phyloP scores from a whole-genome alignment of 2,888 invertebrate species.

The Caenorhabditis sp. region DNA sequence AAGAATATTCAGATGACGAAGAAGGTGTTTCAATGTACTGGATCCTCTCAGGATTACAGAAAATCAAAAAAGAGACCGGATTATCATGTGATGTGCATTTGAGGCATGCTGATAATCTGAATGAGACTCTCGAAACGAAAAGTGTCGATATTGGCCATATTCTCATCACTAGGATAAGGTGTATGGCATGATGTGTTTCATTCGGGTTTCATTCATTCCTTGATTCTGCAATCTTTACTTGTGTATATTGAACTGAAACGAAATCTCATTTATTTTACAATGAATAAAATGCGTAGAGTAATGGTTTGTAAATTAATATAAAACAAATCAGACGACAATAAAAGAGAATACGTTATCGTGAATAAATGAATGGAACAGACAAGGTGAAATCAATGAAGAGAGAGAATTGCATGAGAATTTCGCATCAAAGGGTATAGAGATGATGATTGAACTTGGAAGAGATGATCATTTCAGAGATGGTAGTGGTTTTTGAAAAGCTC shows the following conservation, averaged over 20 bases:
- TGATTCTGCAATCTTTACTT: not conserved
- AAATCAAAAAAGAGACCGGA: conserved; percentile 70
- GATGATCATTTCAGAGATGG: conserved; percentile 42
- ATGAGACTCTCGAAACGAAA: conserved; percentile 59
- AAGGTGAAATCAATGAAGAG: conserved; percentile 10
- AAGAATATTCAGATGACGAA: conserved; percentile 77
- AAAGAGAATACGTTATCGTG: conserved; percentile 10
- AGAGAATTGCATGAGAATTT: conserved; percentile 33
- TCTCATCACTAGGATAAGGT: conserved; percentile 76
- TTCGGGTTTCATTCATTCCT: conserved; percentile 6
- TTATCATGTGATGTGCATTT: conserved; percentile 70
- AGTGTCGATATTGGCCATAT: conserved; percentile 77
- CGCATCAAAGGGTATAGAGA: conserved; percentile 9
- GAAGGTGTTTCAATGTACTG: conserved; percentile 81
- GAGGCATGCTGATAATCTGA: conserved; percentile 49
- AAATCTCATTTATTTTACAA: conserved; percentile 60
- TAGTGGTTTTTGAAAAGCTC: conserved; percentile 40
- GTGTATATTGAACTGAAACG: conserved; percentile 7
- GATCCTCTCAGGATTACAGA: conserved; percentile 79
- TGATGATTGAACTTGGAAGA: conserved; percentile 12
- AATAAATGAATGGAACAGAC: conserved; percentile 30
- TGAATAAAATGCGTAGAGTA: conserved; percentile 55
- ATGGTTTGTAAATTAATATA: conserved; percentile 44
- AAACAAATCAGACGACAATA: conserved; percentile 39
- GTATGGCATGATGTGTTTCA: conserved; percentile 23